Conservation (phyloP, 2,797 vertebrate genomes). For the Coluber constrictor region DNA sequence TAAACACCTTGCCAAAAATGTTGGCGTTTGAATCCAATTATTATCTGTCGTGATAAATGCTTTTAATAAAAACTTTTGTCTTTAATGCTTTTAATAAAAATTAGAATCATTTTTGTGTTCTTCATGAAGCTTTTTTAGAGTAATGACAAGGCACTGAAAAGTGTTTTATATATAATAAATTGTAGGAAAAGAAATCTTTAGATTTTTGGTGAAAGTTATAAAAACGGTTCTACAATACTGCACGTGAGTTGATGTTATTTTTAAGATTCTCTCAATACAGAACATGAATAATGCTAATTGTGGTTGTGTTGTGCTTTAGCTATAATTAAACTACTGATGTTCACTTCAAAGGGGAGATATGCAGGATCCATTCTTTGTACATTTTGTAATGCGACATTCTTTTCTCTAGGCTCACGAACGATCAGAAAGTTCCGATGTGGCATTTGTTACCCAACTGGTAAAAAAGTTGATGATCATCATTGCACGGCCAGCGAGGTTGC, state of each 20-base stretch:
- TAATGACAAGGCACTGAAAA: background rate
- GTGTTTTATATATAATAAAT: background rate
- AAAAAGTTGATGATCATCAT: conserved; percentile 95
- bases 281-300: conserved; percentile 15
- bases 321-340: background rate
- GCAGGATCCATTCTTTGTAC: background rate
- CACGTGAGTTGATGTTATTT: conserved; percentile 7
- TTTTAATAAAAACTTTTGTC: background rate
- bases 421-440: conserved; percentile 92
- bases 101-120: background rate
- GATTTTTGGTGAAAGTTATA: background rate
- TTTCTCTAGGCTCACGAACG: conserved; percentile 87
- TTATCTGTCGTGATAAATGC: background rate
- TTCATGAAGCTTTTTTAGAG: background rate
- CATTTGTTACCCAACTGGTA: conserved; percentile 89
- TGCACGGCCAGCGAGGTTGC: conserved; percentile 89
- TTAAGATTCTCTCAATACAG: conserved; percentile 26
- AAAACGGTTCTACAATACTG: conserved; percentile 23
- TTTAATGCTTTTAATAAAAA: background rate
- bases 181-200: background rate
- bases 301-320: background rate
- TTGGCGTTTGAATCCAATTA: background rate
- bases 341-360: fast-evolving
- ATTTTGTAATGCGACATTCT: conserved; percentile 31
- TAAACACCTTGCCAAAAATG: background rate